These are phyloP conservation scores for Gastracanthus pulcherrimus DNA, from an alignment of 2,888 invertebrate genomes.

Conservation along the genomic window DNA sequence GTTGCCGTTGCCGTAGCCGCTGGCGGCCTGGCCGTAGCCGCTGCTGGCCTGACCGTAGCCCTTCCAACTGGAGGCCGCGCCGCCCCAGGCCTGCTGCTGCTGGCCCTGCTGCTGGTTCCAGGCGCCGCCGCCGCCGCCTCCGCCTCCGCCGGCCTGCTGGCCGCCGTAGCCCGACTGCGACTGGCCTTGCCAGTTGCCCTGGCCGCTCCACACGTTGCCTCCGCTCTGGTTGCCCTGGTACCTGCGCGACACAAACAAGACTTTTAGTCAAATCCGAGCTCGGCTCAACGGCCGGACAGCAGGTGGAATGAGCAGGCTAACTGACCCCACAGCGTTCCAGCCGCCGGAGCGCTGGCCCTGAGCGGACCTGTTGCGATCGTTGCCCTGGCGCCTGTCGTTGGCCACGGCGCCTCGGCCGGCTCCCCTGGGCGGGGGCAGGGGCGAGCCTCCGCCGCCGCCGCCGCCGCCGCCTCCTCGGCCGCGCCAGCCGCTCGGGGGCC, in stretches of 20 bases:
- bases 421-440: slow-evolving; percentile 52
- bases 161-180: too few relatives aligned
- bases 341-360: slow-evolving; percentile 63
- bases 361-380: slow-evolving; percentile 66
- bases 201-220: neutral
- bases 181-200: slow-evolving; percentile 38
- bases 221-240: slow-evolving; percentile 59
- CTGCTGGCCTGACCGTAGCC: slow-evolving; percentile 59
- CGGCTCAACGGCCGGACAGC: too few relatives aligned
- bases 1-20: slow-evolving; percentile 73
- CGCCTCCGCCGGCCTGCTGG: slow-evolving; percentile 55
- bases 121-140: slow-evolving; percentile 36
- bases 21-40: slow-evolving; percentile 40
- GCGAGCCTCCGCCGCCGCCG: slow-evolving; percentile 61
- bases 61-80: slow-evolving; percentile 69
- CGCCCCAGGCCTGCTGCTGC: slow-evolving; percentile 58
- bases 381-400: slow-evolving; percentile 69
- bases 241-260: too few relatives aligned
- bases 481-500: slow-evolving; percentile 63
- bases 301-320: too few relatives aligned
- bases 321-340: slow-evolving; percentile 63
- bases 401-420: slow-evolving; percentile 67
- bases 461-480: slow-evolving; percentile 61
- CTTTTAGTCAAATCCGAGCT: too few relatives aligned
- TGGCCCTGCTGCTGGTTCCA: slow-evolving; percentile 59